phyloP scores from a whole-genome alignment of 2,797 vertebrate species.

The Parambassis ranga region DNA sequence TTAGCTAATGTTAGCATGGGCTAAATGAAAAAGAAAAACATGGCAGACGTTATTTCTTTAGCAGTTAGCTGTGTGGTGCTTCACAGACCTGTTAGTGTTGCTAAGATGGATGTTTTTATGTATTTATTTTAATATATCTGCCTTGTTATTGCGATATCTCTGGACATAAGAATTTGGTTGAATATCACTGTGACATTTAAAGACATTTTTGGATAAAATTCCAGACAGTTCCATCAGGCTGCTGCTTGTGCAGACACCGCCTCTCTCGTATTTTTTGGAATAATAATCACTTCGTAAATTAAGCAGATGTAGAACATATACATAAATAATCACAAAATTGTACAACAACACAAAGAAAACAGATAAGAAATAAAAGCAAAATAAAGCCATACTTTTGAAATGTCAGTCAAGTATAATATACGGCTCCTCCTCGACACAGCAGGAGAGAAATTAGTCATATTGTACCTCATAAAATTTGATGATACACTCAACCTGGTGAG shows the following conservation, averaged over 20 bases:
- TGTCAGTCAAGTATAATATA: not conserved
- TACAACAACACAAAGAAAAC: not conserved
- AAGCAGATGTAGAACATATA: not conserved
- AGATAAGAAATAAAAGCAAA: not conserved
- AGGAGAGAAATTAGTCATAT: not conserved
- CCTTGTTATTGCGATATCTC: no score
- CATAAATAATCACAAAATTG: not conserved
- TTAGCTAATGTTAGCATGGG: not conserved
- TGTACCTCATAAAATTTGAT: not conserved
- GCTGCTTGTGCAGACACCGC: not conserved
- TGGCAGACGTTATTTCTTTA: no score
- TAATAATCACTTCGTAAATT: not conserved
- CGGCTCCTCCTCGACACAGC: not conserved
- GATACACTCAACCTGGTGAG: constrained; percentile 14
- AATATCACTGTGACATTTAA: no score
- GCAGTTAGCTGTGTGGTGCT: not conserved
- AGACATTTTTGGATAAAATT: no score
- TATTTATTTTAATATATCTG: no score
- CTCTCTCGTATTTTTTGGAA: not conserved
- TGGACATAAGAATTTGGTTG: no score
- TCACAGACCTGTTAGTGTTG: not conserved
- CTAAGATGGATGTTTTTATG: no score
- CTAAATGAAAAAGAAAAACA: not conserved
- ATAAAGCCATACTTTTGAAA: not conserved
- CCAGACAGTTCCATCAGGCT: no score